These are phyloP conservation scores for Elanus axillaris DNA, from an alignment of 2,113 vertebrate species.

Conservation along the genomic window DNA sequence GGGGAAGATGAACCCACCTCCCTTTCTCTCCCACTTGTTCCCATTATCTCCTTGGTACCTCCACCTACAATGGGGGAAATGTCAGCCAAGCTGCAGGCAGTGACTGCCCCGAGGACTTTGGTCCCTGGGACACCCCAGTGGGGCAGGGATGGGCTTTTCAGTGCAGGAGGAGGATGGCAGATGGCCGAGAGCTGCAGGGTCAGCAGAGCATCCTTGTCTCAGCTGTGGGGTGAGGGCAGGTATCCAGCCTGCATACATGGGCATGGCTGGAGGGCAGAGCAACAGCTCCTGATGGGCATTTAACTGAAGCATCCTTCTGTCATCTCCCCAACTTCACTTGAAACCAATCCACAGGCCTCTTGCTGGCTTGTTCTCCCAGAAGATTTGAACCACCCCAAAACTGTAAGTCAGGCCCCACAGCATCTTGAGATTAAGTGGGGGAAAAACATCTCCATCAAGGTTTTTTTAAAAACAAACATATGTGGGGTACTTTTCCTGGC, in stretches of 20 bases:
- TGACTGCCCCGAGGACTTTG: neutral
- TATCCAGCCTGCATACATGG: neutral
- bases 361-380: neutral
- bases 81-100: neutral
- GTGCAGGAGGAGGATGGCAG: neutral
- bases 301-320: neutral
- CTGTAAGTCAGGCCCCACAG: neutral
- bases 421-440: neutral
- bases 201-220: neutral
- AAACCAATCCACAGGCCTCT: neutral
- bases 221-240: neutral
- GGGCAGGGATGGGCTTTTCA: neutral
- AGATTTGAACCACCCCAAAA: neutral
- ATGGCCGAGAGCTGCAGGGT: neutral
- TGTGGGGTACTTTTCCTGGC: neutral
- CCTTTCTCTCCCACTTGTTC: neutral
- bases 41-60: neutral
- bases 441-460: neutral
- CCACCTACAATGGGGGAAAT: rapidly evolving
- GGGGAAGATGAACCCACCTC: neutral
- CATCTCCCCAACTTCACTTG: neutral
- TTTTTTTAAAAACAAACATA: neutral
- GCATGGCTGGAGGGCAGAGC: neutral
- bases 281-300: neutral
- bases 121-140: neutral